A percentile compares a stretch with the other conserved stretches of the same genome.
These are phyloP conservation scores for Montipora efflorescens DNA, from an alignment of 64 coral and sea anemone species.

Conservation along the genomic window DNA sequence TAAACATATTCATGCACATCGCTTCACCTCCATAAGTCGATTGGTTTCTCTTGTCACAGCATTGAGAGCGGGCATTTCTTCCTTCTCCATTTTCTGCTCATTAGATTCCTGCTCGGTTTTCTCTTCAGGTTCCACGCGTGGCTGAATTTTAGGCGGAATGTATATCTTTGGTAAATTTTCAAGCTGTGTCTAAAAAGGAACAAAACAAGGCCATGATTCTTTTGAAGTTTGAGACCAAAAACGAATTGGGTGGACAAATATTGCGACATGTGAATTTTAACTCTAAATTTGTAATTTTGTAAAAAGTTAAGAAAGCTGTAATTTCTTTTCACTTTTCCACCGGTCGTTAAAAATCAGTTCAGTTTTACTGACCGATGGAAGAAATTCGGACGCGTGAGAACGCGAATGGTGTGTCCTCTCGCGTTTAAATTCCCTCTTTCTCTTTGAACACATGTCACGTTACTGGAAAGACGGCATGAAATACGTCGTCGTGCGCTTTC, in stretches of 20 bases:
- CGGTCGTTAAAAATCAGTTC: too few species aligned
- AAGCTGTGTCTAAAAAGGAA: slow-evolving; percentile 39
- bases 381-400: too few species aligned
- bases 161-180: slow-evolving; percentile 83
- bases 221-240: not conserved
- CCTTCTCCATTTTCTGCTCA: slow-evolving; percentile 30
- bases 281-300: not conserved
- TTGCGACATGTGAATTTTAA: not conserved
- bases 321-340: too few species aligned
- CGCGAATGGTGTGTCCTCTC: too few species aligned
- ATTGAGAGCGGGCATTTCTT: slow-evolving; percentile 53
- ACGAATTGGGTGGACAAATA: not conserved
- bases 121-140: slow-evolving; percentile 46
- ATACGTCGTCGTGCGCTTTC: too few species aligned
- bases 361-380: too few species aligned
- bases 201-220: not conserved
- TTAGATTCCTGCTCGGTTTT: not conserved
- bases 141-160: slow-evolving; percentile 77
- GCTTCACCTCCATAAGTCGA: slow-evolving; percentile 71
- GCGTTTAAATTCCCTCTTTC: too few species aligned
- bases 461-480: too few species aligned
- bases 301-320: not conserved
- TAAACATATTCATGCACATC: not conserved
- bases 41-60: slow-evolving; percentile 78
- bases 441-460: too few species aligned